These are phyloP conservation scores for Rhinoderma darwinii DNA, from an alignment of 2,113 vertebrate genomes.

Conservation along the genomic window DNA sequence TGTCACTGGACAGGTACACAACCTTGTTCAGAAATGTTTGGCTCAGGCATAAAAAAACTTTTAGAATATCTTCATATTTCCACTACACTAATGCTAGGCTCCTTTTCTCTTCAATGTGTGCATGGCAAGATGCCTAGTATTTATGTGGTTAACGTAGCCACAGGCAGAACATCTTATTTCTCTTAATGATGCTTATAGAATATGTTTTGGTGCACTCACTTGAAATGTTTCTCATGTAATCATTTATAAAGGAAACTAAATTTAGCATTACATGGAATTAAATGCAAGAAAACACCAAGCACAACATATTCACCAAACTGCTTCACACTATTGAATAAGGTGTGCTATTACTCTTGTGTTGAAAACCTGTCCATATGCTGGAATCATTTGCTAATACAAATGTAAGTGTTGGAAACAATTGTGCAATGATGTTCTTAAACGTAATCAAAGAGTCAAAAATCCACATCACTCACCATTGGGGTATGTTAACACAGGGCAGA, in stretches of 20 bases:
- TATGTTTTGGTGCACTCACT: constrained; percentile 20
- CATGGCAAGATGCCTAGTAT: constrained; percentile 35
- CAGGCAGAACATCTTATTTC: constrained; percentile 42
- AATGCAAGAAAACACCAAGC: neutral
- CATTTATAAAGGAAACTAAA: constrained; percentile 35
- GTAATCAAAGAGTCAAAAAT: too few species aligned
- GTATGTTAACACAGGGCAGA: too few species aligned
- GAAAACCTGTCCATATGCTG: neutral
- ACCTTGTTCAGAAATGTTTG: too few species aligned
- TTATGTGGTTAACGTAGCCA: constrained; percentile 18
- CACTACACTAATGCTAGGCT: neutral
- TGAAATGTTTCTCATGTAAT: constrained; percentile 39
- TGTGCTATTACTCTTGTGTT: neutral
- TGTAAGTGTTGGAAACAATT: neutral
- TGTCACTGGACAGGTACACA: too few species aligned
- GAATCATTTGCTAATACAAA: neutral
- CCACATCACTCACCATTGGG: too few species aligned
- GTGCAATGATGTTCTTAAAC: neutral
- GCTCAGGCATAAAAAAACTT: too few species aligned
- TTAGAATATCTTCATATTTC: constrained; percentile 3
- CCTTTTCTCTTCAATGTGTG: constrained; percentile 3
- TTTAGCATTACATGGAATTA: constrained; percentile 1
- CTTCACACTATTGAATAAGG: neutral
- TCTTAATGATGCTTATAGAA: constrained; percentile 43
- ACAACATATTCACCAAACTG: constrained; percentile 4